A percentile compares a stretch with the other conserved stretches of the same genome.
Evolutionary conservation across 1,140 invertebrate genomes (phyloP).

Genomic region (Triops cancriformis): DNA sequence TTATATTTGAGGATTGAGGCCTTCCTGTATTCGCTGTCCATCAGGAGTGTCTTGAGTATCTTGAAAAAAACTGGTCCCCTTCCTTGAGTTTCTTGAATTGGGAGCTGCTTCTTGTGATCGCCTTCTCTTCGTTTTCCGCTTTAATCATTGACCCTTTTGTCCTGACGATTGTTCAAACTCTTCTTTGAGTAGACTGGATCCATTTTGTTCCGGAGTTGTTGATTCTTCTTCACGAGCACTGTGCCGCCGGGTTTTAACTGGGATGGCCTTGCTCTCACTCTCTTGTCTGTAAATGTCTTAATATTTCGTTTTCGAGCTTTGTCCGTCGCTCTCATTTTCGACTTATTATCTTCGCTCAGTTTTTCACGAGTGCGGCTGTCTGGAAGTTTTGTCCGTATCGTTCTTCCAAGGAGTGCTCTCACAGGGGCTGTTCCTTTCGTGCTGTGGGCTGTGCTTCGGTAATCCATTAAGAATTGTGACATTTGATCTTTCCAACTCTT

Average conservation of each 20-base stretch:
- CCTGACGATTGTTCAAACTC: not conserved
- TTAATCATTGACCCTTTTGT: slow-evolving; percentile 17
- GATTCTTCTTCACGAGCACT: not conserved
- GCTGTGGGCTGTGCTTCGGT: too few species aligned
- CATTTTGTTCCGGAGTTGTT: not conserved
- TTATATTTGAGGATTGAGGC: not conserved
- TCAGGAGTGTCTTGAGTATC: not conserved
- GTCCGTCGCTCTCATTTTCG: too few species aligned
- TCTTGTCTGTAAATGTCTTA: too few species aligned
- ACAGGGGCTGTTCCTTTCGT: too few species aligned
- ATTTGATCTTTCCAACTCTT: too few species aligned
- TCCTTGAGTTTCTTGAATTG: not conserved
- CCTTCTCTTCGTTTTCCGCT: not conserved
- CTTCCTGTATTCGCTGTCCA: not conserved
- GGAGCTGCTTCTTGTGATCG: not conserved
- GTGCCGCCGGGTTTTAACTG: not conserved
- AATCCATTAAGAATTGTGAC: too few species aligned
- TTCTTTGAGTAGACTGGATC: too few species aligned
- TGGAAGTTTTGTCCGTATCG: too few species aligned
- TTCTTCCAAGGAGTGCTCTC: too few species aligned
- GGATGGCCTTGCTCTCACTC: not conserved
- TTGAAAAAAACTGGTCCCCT: not conserved
- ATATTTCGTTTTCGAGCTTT: too few species aligned
- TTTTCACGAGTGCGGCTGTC: too few species aligned
- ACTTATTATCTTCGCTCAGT: too few species aligned